Evolutionary conservation across 2,113 vertebrate species (phyloP).

Genomic region (Mus spicilegus): DNA sequence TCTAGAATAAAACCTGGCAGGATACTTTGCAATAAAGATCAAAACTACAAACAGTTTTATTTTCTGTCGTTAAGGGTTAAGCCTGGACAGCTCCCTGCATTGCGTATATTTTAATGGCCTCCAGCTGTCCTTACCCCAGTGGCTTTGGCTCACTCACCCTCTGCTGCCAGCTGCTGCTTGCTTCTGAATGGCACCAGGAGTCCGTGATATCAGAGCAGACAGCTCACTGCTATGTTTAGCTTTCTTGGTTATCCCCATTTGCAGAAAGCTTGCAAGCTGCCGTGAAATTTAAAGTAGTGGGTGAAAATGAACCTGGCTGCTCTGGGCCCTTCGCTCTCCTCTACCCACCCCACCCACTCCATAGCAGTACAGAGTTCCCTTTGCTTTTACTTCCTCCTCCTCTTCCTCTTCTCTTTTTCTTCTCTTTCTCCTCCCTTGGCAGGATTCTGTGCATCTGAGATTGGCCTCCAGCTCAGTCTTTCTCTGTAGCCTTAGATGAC

Average conservation of each 20-base stretch:
- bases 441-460: neutral
- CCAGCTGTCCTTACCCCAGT: neutral
- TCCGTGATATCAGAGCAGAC: neutral
- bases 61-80: neutral
- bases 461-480: neutral
- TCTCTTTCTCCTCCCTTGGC: neutral
- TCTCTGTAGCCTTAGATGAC: neutral
- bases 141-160: neutral
- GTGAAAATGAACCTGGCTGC: accelerated
- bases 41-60: neutral
- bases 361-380: neutral
- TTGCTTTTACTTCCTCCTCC: neutral
- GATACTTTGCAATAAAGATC: neutral
- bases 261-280: neutral
- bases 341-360: accelerated
- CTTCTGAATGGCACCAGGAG: neutral
- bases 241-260: neutral
- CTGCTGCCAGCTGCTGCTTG: neutral
- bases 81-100: neutral
- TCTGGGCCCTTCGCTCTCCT: neutral
- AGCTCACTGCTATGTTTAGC: conserved; percentile 38
- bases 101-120: neutral
- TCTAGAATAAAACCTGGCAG: neutral
- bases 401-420: neutral
- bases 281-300: neutral